A percentile compares a stretch with the other conserved stretches of the same genome.
Evolutionary conservation across 1,140 invertebrate genomes (phyloP).

Genomic region (Diachasma alloeum): DNA sequence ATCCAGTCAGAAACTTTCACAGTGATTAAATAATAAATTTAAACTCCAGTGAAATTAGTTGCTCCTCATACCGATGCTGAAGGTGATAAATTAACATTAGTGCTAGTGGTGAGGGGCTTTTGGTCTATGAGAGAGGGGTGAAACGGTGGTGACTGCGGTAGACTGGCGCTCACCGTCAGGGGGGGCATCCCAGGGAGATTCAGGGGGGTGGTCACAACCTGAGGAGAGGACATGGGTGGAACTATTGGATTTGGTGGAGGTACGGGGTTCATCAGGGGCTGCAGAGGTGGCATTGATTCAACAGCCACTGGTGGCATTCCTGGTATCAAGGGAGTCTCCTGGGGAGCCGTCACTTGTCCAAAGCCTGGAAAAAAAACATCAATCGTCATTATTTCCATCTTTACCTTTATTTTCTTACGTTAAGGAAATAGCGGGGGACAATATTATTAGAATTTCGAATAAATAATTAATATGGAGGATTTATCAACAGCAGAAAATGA

Average conservation of each 20-base stretch:
- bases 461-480: no score
- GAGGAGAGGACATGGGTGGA: conserved; percentile 39
- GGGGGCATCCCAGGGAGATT: conserved; percentile 81
- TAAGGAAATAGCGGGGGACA: no score
- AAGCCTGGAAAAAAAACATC: not conserved
- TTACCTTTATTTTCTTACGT: no score
- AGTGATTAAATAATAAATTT: conserved; percentile 35
- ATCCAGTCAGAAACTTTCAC: not conserved
- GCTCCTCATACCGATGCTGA: conserved; percentile 39
- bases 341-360: not conserved
- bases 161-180: conserved; percentile 79
- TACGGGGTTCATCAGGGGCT: no score
- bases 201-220: conserved; percentile 74
- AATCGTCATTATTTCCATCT: no score
- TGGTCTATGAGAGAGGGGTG: conserved; percentile 48
- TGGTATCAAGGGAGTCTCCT: conserved; percentile 62
- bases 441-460: no score
- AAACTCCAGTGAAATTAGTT: not conserved
- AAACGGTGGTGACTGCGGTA: conserved; percentile 64
- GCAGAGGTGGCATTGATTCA: conserved; percentile 15
- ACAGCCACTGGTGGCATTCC: conserved; percentile 69
- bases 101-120: conserved; percentile 38
- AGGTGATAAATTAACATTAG: conserved; percentile 28
- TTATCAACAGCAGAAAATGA: no score
- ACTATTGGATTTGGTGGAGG: conserved; percentile 25